Base-by-base conservation (phyloP, 2,888 invertebrate species). In the Mechanitis messenoides region DNA sequence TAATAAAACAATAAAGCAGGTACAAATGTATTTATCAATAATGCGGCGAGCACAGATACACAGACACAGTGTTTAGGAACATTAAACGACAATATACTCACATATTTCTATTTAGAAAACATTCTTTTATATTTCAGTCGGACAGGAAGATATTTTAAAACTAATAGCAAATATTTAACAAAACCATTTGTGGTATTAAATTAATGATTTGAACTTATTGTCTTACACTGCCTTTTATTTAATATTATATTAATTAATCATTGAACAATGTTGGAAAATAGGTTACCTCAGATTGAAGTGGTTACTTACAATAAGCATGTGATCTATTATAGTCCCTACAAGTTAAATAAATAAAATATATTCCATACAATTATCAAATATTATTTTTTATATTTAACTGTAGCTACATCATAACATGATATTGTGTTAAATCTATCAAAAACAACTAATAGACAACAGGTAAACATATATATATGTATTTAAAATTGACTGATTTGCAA, bases 91-190 rank as follows among this genome's bases (percentile, higher is more conserved):
- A 50, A 45, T 63, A 70, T 64, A 56, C 62, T 75, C 77, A 78
- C 75, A 78, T 74, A 79, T 74, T 73, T 70, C 71, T 46, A 59
- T 60, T 63, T 63, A 61, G 63, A 64, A 61, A 56, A 63, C 58
- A 70, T 69, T 69, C 61, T 66, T 69, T 20, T 20, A 20, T 80
- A 79, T 74, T 70, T 83, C 83, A 84, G 84, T 84, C 83, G 78
- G 81, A 66, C 74, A 73, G 81, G 80, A 81, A 81, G 77, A 74
- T 63, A 50, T 50, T 42, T 42, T 42, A 42, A 9, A 42, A 42
- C 42, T 42, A 42, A 9, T 42, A 9, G 9, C 42, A 42, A 42
- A 42, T 42, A 35, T 35, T 35, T 35, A 42, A 42, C 9, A 7
- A 42, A 9, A 42, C 7, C 9, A 42, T 42, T 11, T 42, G 42